Conservation (phyloP, 1,140 invertebrate species). For the Cecropterus lyciades region DNA sequence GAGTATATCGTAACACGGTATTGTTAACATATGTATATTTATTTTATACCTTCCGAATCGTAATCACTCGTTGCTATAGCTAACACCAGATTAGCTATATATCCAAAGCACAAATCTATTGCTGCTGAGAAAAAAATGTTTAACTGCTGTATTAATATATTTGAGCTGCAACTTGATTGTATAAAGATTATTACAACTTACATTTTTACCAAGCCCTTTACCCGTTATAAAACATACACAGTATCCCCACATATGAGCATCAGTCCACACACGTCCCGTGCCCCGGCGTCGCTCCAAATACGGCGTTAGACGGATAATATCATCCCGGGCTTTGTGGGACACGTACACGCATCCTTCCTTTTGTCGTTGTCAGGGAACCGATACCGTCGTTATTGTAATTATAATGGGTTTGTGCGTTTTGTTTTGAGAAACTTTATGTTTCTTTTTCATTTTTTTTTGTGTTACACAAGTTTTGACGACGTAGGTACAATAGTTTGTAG, state of each 20-base stretch:
- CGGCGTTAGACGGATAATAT: conserved; percentile 65
- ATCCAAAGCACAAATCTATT: no score
- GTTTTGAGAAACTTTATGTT: neutral
- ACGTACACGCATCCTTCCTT: conserved; percentile 67
- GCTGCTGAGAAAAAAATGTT: no score
- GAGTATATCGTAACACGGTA: no score
- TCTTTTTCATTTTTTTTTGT: neutral
- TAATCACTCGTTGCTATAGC: no score
- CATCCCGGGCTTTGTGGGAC: conserved; percentile 60
- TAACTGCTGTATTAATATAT: no score
- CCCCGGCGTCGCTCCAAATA: conserved; percentile 54
- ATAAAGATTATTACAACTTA: no score
- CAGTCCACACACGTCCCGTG: conserved; percentile 43
- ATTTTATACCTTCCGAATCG: no score
- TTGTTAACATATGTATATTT: no score
- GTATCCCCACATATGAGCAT: conserved; percentile 2
- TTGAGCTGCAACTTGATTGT: no score
- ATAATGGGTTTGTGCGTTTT: conserved; percentile 11
- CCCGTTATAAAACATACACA: conserved; percentile 1
- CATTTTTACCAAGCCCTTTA: no score
- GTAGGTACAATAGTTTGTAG: no score
- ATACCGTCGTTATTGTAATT: conserved; percentile 23
- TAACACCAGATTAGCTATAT: no score
- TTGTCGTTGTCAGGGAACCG: conserved; percentile 48
- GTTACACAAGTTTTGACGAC: neutral